These are phyloP conservation scores for Nasonia longicornis DNA, from an alignment of 1,140 invertebrate species.

Conservation along the genomic window DNA sequence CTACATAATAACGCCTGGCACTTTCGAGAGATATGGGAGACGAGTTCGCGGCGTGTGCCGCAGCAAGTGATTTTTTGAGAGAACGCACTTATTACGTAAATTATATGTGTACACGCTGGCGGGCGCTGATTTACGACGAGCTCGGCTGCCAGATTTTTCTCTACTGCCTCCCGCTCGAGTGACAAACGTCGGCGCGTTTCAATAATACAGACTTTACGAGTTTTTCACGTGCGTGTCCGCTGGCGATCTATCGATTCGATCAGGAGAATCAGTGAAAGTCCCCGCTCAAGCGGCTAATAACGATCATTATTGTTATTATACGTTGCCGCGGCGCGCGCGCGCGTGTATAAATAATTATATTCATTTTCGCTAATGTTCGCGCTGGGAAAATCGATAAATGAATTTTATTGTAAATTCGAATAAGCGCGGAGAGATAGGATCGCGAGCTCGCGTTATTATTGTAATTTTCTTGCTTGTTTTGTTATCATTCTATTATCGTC, in stretches of 20 bases:
- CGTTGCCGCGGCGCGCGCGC: not conserved
- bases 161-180: not conserved
- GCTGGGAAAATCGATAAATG: slow-evolving; percentile 10
- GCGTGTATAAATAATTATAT: not conserved
- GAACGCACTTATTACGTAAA: slow-evolving; percentile 34
- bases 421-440: slow-evolving; percentile 5
- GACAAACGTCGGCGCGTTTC: slow-evolving; percentile 5
- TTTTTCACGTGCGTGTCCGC: not conserved
- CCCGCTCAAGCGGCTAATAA: not conserved
- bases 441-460: not conserved
- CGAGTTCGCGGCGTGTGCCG: not conserved
- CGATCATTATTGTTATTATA: not conserved
- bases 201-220: not conserved
- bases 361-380: slow-evolving; percentile 12
- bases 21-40: slow-evolving; percentile 1
- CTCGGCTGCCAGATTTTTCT: slow-evolving; percentile 24
- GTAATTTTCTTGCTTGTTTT: slow-evolving; percentile 16
- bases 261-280: not conserved
- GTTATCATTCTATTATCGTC: slow-evolving; percentile 14
- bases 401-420: slow-evolving; percentile 25
- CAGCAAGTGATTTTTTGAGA: slow-evolving; percentile 29
- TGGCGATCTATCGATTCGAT: not conserved
- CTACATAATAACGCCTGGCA: not conserved
- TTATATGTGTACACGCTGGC: not conserved
- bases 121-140: slow-evolving; percentile 16